Evolutionary conservation across 1,140 invertebrate genomes (phyloP), one percentile per base, ranked within the genome.

Genomic region (Orussus abietinus): DNA sequence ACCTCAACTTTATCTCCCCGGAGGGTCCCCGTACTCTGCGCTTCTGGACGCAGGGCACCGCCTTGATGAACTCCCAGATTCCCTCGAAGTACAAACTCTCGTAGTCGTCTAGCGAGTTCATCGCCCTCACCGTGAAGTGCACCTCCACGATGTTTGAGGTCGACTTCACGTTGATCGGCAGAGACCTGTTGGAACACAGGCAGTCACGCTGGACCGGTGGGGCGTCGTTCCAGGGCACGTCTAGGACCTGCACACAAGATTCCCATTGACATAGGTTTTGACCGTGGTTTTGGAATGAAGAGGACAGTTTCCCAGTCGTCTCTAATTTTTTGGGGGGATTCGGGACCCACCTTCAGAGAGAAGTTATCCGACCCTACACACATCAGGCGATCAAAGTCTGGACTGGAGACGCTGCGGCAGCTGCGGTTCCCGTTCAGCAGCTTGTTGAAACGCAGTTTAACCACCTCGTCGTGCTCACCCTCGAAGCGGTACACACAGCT

Each of bases 401-500:
- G 57, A 48, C 78, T 77, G 47, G 78, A 70, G 41, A 80, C 69
- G 51, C 80, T 83, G 15, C 76, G 74, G 49, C 83, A 85, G 11
- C 75, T 75, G 4, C 82, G 72, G 47, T 84, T 79, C 5, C 79
- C 75, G 12, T 87, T 85, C 17, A 79, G 72, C 1, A 90, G 71
- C 40, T 77, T 77, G 13, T 76, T 80, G 39, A 88, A 71, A 25
- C 81, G 79, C 20, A 88, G 70, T 29, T 83, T 79, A 3, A 90
- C 80, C 17, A 83, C 75, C 62, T 92, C 88, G 21, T 85, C 85
- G 20, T 81, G 78, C 52, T 85, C 83, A 1, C 82, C 88, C 71
- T 89, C 85, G 55, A 92, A 92, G 20, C 86, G 83, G 66, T 91
- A 92, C 14, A 85, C 77, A 64, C 90, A 93, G 64, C 84, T 88